Evolutionary conservation across 2,113 vertebrate genomes (phyloP), one percentile per base, ranked within the genome.

Genomic region (Brienomyrus longianalis): DNA sequence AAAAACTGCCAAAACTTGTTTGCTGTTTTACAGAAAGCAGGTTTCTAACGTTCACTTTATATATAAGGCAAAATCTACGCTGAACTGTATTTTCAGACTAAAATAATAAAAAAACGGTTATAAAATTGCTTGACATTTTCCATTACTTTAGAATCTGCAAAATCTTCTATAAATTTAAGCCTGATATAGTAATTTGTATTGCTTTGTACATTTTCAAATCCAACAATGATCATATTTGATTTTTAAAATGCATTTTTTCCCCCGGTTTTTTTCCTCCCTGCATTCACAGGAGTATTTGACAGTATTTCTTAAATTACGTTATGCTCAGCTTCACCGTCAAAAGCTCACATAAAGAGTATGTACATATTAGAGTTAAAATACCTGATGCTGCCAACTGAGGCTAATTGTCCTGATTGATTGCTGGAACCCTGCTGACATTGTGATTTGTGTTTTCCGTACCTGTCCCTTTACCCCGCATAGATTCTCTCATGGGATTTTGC

Each of bases 401-500:
- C 5, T 51, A 86, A n/a, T 52, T 86, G 88, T 77, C 89, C 88
- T 88, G 85, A 87, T 70, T 89, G 91, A 92, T 90, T 91, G 89
- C 91, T 92, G 91, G 92, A 84, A 89, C 91, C 88, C 87, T 90
- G 90, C 91, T 92, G 92, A 92, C 89, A 56, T 11, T 90, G 91
- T 93, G 87, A 89, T 90, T 90, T 90, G 47, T 83, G 87, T 23
- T 87, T 31, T 31, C 47, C 39, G 11, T 8, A 74, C 48, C 89
- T 50, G 10, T 21, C 62, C 45, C n/a, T 23, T 35, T 70, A 2
- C 13, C 43, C 21, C 56, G 27, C 17, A 59, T 93, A 96, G 96
- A 94, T 92, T 94, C 91, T 95, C 95, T 92, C 94, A 96, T 96
- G 96, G 96, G 95, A 95, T 93, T 89, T 91, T 93, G 94, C 87